These are phyloP conservation scores for Argopecten irradians DNA, from an alignment of 1,140 invertebrate genomes.

Conservation along the genomic window DNA sequence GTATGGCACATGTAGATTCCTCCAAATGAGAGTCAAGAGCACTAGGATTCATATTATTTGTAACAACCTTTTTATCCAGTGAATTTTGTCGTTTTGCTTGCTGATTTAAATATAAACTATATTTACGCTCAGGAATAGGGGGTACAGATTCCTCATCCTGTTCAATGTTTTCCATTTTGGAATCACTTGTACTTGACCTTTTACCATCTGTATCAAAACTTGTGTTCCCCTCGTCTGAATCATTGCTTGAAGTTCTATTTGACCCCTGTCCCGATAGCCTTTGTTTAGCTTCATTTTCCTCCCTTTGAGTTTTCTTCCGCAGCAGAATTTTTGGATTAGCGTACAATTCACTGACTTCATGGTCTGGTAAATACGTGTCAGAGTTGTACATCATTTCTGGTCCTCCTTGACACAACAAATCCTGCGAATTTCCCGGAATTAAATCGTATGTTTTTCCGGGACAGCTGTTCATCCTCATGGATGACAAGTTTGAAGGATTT, in stretches of 20 bases:
- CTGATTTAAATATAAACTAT: slow-evolving; percentile 37
- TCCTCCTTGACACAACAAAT: not conserved
- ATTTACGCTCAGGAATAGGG: slow-evolving; percentile 48
- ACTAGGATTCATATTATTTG: not conserved
- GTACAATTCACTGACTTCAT: slow-evolving; percentile 52
- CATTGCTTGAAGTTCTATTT: not conserved
- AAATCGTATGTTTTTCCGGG: slow-evolving; percentile 25
- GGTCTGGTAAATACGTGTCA: slow-evolving; percentile 37
- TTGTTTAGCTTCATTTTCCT: slow-evolving; percentile 23
- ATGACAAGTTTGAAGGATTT: slow-evolving; percentile 26
- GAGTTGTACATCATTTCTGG: slow-evolving; percentile 30
- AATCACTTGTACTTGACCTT: not conserved
- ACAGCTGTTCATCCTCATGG: slow-evolving; percentile 26
- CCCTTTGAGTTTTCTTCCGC: slow-evolving; percentile 53
- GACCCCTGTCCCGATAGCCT: not conserved
- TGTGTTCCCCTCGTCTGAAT: slow-evolving; percentile 23
- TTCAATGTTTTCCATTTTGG: not conserved
- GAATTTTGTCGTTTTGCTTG: not conserved
- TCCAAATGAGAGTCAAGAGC: not conserved
- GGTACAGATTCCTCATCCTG: slow-evolving; percentile 32
- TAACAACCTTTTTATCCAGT: not conserved
- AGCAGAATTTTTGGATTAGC: slow-evolving; percentile 56
- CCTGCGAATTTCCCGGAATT: not conserved
- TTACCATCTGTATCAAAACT: slow-evolving; percentile 24
- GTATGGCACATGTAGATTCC: not conserved